Conservation (phyloP, 2,113 vertebrate genomes). For the Onychostoma macrolepis region DNA sequence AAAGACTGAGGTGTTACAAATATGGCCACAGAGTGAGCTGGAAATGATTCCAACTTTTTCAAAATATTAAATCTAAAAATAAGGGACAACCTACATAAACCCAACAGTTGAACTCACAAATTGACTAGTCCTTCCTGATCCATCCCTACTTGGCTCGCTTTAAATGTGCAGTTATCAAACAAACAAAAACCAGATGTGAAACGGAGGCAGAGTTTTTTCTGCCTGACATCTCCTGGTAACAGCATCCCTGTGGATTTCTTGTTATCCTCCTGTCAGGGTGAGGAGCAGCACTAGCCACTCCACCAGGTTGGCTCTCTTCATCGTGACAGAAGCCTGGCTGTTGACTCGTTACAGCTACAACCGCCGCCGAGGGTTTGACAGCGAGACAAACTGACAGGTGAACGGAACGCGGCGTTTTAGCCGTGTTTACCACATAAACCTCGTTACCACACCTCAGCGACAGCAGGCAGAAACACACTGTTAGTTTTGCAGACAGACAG, state of each 20-base stretch:
- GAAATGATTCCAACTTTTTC: too few species aligned
- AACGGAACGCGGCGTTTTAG: conserved; percentile 33
- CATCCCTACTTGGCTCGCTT: conserved; percentile 15
- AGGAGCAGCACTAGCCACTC: conserved; percentile 42
- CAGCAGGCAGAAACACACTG: conserved; percentile 3
- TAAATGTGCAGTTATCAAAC: conserved; percentile 25
- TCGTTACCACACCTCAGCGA: conserved; percentile 36
- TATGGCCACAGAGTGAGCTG: too few species aligned
- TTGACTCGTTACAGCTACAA: not conserved
- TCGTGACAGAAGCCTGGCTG: conserved; percentile 28
- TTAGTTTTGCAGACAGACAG: not conserved
- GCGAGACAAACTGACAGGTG: conserved; percentile 47
- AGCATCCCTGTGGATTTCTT: conserved; percentile 43
- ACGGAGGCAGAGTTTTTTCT: conserved; percentile 20
- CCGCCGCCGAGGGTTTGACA: not conserved
- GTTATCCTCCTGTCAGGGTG: conserved; percentile 49
- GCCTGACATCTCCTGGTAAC: conserved; percentile 24
- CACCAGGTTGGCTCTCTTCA: conserved; percentile 3
- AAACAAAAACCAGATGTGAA: conserved; percentile 25
- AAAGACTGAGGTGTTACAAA: too few species aligned
- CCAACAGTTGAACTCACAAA: not conserved
- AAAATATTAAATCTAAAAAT: not conserved
- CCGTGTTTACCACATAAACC: conserved; percentile 40
- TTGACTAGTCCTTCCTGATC: not conserved
- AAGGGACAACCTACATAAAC: not conserved